phyloP scores from a whole-genome alignment of 2,888 invertebrate genomes.

The Cephalotes varians region DNA sequence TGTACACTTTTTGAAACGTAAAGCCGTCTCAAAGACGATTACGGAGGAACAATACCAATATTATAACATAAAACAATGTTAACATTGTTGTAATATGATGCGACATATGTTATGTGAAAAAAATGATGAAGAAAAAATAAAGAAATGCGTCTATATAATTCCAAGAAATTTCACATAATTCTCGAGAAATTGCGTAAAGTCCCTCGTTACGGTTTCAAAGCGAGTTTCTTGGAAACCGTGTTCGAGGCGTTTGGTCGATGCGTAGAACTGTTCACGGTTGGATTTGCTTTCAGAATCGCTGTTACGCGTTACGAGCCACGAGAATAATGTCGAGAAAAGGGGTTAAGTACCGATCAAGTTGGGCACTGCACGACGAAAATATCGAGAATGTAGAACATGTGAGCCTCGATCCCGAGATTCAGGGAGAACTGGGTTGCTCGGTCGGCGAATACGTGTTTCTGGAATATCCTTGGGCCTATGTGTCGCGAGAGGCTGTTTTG shows the following conservation, averaged over 20 bases:
- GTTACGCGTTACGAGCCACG: slow-evolving; percentile 16
- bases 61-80: not conserved
- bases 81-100: not conserved
- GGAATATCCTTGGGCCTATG: slow-evolving; percentile 83
- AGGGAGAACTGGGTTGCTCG: slow-evolving; percentile 77
- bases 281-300: not conserved
- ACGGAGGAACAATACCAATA: not conserved
- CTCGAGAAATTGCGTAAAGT: not conserved
- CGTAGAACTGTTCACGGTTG: not conserved
- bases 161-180: not conserved
- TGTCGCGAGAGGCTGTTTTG: slow-evolving; percentile 68
- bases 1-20: not conserved
- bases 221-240: slow-evolving; percentile 23
- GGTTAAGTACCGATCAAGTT: slow-evolving; percentile 69
- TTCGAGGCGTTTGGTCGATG: slow-evolving; percentile 69
- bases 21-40: not conserved
- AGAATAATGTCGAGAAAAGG: slow-evolving; percentile 70
- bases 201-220: not conserved
- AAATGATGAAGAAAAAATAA: not conserved
- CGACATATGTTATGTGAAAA: not conserved
- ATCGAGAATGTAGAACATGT: slow-evolving; percentile 77
- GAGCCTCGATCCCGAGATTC: slow-evolving; percentile 72
- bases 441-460: slow-evolving; percentile 80
- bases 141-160: not conserved
- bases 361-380: slow-evolving; percentile 78